Percentiles rank a stretch among this genome's conserved stretches.
Evolutionary conservation across 1,140 invertebrate genomes (phyloP).

Genomic region (Carcinoscorpius rotundicauda): DNA sequence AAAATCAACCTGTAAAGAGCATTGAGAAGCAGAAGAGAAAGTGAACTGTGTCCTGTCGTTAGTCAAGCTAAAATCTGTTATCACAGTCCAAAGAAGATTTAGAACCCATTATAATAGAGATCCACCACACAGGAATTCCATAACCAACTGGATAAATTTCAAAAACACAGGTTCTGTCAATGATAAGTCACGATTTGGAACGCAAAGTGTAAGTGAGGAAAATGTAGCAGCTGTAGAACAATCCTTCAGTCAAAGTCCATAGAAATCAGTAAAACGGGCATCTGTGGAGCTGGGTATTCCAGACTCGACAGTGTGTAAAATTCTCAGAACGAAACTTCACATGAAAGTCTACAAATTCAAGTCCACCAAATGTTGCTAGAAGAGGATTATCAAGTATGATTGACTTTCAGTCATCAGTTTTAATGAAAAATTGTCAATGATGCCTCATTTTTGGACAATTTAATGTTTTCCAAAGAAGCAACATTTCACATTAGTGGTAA

Average conservation of each 20-base stretch:
- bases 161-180: slow-evolving; percentile 1
- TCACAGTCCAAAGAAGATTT: neutral
- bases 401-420: too few relatives aligned
- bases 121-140: neutral
- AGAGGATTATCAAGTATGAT: too few relatives aligned
- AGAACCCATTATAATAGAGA: neutral
- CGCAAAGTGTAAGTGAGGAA: slow-evolving; percentile 3
- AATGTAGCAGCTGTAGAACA: slow-evolving; percentile 1
- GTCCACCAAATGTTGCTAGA: too few relatives aligned
- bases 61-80: neutral
- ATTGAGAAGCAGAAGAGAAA: neutral
- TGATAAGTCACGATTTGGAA: slow-evolving; percentile 1
- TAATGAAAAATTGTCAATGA: too few relatives aligned
- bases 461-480: slow-evolving; percentile 12
- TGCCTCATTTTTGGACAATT: neutral
- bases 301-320: slow-evolving; percentile 7
- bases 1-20: too few relatives aligned
- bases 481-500: slow-evolving; percentile 9
- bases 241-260: neutral
- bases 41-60: neutral
- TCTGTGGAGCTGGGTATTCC: slow-evolving; percentile 8
- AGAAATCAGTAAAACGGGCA: slow-evolving; percentile 5
- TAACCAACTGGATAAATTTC: neutral
- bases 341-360: slow-evolving; percentile 6
- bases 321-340: slow-evolving; percentile 4